Evolutionary conservation across 2,888 invertebrate species (phyloP).

Genomic region (Heliconius cydno): DNA sequence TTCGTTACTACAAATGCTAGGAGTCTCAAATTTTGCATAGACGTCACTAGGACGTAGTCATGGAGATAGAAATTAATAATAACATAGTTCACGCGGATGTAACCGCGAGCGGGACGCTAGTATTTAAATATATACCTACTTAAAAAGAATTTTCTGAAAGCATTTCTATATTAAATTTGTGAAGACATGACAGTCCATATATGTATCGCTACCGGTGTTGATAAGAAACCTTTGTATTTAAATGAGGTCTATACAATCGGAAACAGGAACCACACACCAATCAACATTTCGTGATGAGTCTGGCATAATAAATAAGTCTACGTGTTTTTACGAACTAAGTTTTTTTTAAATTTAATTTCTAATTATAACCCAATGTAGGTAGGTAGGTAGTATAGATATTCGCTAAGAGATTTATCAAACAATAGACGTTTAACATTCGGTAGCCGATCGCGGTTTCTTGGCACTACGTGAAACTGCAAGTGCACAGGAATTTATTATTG

Average conservation of each 20-base stretch:
- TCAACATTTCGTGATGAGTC: slow-evolving; percentile 53
- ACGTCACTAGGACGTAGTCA: not conserved
- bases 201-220: slow-evolving; percentile 57
- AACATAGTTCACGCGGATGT: not conserved
- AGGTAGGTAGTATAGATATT: slow-evolving; percentile 9
- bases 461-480: slow-evolving; percentile 80
- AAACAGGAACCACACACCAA: slow-evolving; percentile 69
- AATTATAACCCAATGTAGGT: not conserved
- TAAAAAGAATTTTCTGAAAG: not conserved
- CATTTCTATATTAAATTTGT: not conserved
- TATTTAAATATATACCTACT: not conserved
- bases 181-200: slow-evolving; percentile 50
- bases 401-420: slow-evolving; percentile 51
- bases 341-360: not conserved
- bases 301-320: slow-evolving; percentile 47
- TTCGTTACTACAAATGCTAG: no score
- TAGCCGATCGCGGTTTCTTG: slow-evolving; percentile 74
- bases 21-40: no score
- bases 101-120: not conserved
- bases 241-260: slow-evolving; percentile 68
- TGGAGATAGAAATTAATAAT: not conserved
- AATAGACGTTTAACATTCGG: slow-evolving; percentile 76
- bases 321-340: not conserved
- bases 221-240: slow-evolving; percentile 68
- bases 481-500: slow-evolving; percentile 81